A percentile compares a stretch with the other conserved stretches of the same genome.
phyloP scores from a whole-genome alignment of 2,113 vertebrate genomes.

The Eublepharis macularius region DNA sequence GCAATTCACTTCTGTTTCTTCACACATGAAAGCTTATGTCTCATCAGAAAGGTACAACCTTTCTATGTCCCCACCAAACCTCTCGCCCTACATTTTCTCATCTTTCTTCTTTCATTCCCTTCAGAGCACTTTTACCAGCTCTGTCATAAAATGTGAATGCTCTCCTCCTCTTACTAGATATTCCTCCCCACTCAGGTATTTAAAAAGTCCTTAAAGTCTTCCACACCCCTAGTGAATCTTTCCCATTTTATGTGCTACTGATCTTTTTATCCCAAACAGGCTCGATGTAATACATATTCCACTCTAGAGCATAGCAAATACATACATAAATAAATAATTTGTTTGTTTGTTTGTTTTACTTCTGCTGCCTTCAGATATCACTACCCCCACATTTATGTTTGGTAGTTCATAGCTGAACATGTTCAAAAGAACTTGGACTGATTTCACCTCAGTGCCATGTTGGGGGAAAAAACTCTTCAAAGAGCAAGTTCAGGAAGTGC shows the following conservation, averaged over 20 bases:
- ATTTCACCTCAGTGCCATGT: neutral
- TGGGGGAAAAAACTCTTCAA: neutral
- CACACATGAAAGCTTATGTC: neutral
- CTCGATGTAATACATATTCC: constrained; percentile 24
- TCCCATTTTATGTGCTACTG: constrained; percentile 17
- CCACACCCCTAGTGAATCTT: constrained; percentile 10
- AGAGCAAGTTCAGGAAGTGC: too few species aligned
- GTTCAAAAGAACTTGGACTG: constrained; percentile 4
- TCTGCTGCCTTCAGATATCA: constrained; percentile 28
- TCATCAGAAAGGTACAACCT: neutral
- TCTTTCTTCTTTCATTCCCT: neutral
- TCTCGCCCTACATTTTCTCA: neutral
- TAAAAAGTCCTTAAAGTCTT: constrained; percentile 8
- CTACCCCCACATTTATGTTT: constrained; percentile 34
- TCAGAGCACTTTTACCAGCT: neutral
- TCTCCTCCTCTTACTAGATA: neutral
- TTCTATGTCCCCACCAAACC: too few species aligned
- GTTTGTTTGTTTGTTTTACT: neutral
- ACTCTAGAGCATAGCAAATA: constrained; percentile 19
- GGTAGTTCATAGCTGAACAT: constrained; percentile 23
- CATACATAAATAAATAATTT: neutral
- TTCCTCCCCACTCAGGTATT: constrained; percentile 4
- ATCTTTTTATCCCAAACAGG: neutral
- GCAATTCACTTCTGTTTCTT: neutral
- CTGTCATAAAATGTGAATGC: neutral